Conservation (phyloP, 2,113 vertebrate genomes). For the Cnemophilus loriae region DNA sequence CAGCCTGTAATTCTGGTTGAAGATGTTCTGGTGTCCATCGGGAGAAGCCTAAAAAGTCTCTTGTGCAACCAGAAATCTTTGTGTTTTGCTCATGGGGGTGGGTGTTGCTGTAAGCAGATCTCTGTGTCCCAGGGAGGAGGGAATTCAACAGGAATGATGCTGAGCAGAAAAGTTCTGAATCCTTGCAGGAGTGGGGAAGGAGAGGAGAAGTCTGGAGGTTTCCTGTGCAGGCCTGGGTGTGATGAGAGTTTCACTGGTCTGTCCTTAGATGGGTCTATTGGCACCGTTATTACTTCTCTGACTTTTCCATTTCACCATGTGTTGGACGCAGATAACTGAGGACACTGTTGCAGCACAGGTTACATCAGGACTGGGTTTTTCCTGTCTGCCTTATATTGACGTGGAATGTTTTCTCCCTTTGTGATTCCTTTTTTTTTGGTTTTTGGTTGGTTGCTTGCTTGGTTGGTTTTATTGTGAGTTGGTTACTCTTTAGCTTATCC, state of each 20-base stretch:
- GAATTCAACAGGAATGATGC: neutral
- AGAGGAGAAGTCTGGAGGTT: neutral
- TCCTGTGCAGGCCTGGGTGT: neutral
- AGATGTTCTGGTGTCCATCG: neutral
- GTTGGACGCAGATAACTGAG: neutral
- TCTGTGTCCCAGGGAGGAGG: neutral
- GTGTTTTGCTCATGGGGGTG: neutral
- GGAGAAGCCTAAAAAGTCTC: neutral
- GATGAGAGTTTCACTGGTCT: neutral
- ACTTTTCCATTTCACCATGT: neutral
- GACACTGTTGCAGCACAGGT: neutral
- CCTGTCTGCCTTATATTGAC: neutral
- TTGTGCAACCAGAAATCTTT: neutral
- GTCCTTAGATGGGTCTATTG: neutral
- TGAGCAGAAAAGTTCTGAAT: neutral
- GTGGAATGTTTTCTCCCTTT: fast-evolving
- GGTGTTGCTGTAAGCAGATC: neutral
- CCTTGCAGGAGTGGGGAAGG: neutral
- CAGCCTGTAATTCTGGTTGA: neutral
- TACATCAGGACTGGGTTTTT: neutral
- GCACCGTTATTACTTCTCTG: fast-evolving
- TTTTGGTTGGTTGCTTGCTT: neutral
- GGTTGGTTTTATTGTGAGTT: neutral
- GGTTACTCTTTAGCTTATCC: neutral
- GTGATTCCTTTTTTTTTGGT: neutral